Evolutionary conservation across 2,113 vertebrate genomes (phyloP).

Genomic region (Microcebus tavaratra): DNA sequence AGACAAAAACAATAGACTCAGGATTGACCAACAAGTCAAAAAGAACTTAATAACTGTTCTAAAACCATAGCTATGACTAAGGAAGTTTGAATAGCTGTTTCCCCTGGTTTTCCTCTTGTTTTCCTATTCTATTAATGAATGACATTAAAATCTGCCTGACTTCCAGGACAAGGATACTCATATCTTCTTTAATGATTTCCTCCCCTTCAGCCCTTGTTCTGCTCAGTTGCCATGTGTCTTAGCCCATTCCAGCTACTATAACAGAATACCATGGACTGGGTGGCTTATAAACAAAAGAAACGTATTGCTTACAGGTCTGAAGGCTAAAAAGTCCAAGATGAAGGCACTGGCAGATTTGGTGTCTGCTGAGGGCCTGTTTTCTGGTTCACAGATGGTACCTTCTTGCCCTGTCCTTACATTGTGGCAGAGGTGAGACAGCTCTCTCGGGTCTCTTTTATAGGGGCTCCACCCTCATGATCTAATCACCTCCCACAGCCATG

Average conservation of each 20-base stretch:
- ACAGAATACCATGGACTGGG: too few species aligned
- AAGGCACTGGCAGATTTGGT: not conserved
- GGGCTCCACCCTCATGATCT: not conserved
- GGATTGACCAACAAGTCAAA: not conserved
- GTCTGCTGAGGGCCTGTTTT: not conserved
- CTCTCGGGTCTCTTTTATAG: not conserved
- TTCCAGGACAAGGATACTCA: not conserved
- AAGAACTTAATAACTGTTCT: not conserved
- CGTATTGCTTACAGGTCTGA: not conserved
- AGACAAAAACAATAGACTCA: not conserved
- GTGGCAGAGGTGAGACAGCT: not conserved
- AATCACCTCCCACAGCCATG: not conserved
- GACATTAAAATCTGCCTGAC: not conserved
- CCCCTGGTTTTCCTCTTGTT: not conserved
- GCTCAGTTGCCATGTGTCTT: not conserved
- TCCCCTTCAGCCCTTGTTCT: not conserved
- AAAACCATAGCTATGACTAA: not conserved
- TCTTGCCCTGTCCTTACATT: not conserved
- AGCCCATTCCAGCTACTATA: not conserved
- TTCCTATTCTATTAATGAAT: not conserved
- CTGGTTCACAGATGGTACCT: not conserved
- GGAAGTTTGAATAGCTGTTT: not conserved
- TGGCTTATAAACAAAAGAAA: not conserved
- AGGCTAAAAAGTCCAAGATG: not conserved
- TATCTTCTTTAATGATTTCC: not conserved